Base-by-base conservation (phyloP, 2,113 vertebrate species). In the Aleadryas rufinucha region DNA sequence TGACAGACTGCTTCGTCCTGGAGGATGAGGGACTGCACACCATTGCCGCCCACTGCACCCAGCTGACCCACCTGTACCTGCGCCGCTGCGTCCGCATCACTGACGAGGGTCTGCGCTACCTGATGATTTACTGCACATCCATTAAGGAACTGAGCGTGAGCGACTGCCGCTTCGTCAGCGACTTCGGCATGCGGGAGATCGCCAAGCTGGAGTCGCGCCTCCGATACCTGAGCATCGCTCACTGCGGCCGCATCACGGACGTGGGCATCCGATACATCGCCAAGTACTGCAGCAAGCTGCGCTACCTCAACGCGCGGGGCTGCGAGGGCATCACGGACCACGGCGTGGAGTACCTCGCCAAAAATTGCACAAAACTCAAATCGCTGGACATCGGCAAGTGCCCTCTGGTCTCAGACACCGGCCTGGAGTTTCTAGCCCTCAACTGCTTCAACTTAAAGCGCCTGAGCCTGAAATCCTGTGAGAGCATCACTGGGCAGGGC, bases 271-370 rank as follows among this genome's bases (percentile, higher is more conserved):
- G 99, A 74, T 99, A 99, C 78, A 98, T 99, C 33, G 99, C 99
- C 65, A 99, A 99, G 72, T 99, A 99, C 98, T 99, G 99, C 98
- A 97, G 99, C 82, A 99, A 99, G 93, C 98, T 99, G 97, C 99
- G 99, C 97, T 99, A 99, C 98, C 98, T 99, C 97, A 99, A 99
- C 6, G 99, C 99, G 13, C 97, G 99, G 85, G 99, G 99, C 94
- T 99, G 99, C 85, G 99, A 99, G 98, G 99, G 99, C 88, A 98
- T 99, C 94, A 99, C 99, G 59, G 99, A 99, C 98, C 99, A 99
- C 8, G 99, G 99, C 8, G 96, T 99, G 90, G 98, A 99, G 89
- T 99, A 99, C 97, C 97, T 99, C 74, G 99, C 99, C 91, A 98
- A 99, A 96, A 99, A 99, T 98, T 99, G 99, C 98, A 97, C 99